Percentiles rank a stretch among this genome's conserved stretches.
These are phyloP conservation scores for Drosophila mauritiana DNA, from an alignment of 1,140 invertebrate species.

Conservation along the genomic window DNA sequence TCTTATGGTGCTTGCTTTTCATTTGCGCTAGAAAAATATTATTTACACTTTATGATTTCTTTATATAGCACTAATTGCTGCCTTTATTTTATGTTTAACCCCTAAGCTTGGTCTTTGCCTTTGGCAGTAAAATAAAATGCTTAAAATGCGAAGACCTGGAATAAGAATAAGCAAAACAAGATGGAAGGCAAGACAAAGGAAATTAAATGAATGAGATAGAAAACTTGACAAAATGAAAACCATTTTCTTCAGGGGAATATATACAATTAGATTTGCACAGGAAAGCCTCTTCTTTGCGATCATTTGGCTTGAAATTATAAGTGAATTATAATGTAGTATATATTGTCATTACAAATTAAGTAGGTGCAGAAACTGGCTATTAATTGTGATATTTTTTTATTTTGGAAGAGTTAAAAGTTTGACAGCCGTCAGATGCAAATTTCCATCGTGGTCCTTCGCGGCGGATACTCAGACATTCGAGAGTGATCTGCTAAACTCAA, in stretches of 20 bases:
- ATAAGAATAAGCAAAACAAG: constrained; percentile 25
- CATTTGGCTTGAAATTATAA: neutral
- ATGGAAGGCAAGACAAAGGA: constrained; percentile 22
- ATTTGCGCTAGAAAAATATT: constrained; percentile 68
- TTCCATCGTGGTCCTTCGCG: neutral
- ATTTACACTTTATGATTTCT: constrained; percentile 81
- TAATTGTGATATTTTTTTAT: too few relatives aligned
- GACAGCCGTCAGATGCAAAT: constrained; percentile 1
- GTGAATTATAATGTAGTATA: neutral
- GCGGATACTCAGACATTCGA: constrained; percentile 14
- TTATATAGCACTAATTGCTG: constrained; percentile 80
- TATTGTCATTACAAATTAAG: neutral
- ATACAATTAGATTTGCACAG: neutral
- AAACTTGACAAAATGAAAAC: neutral
- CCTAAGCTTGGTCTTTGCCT: constrained; percentile 13
- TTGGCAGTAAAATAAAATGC: constrained; percentile 18
- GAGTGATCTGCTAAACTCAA: neutral
- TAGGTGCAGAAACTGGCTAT: too few relatives aligned
- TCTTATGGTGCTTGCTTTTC: constrained; percentile 57
- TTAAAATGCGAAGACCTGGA: constrained; percentile 17
- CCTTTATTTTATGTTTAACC: constrained; percentile 40
- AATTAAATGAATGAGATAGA: neutral
- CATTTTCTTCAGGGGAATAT: neutral
- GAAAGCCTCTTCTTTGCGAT: neutral
- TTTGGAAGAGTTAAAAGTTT: neutral